These are phyloP conservation scores for Torymus auratus DNA, from an alignment of 2,888 invertebrate species.

Conservation along the genomic window DNA sequence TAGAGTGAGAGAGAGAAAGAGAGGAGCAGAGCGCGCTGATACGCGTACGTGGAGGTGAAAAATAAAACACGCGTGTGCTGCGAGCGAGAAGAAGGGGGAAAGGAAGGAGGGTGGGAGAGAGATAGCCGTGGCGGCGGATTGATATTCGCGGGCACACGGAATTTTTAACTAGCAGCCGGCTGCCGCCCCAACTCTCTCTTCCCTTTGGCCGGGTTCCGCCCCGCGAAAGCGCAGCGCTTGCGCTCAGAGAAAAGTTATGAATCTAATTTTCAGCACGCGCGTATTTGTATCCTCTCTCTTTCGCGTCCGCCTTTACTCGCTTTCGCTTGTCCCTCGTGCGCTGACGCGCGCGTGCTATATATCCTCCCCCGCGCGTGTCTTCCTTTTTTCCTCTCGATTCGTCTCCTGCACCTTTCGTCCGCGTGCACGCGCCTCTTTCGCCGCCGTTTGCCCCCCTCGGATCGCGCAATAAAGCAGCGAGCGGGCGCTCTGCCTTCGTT, in stretches of 20 bases:
- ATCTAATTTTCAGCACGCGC: slow-evolving; percentile 73
- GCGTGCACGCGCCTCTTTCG: slow-evolving; percentile 50
- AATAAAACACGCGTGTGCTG: neutral
- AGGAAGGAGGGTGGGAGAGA: slow-evolving; percentile 4
- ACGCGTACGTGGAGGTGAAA: neutral
- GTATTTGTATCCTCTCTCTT: slow-evolving; percentile 67
- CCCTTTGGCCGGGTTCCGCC: slow-evolving; percentile 65
- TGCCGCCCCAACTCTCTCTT: slow-evolving; percentile 60
- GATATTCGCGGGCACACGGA: slow-evolving; percentile 74
- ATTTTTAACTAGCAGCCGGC: slow-evolving; percentile 72
- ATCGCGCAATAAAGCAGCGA: slow-evolving; percentile 59
- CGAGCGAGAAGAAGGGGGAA: slow-evolving; percentile 3
- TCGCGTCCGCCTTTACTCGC: slow-evolving; percentile 41
- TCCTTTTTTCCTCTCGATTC: slow-evolving; percentile 48
- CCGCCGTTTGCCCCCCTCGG: slow-evolving; percentile 60
- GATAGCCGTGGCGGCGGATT: slow-evolving; percentile 63
- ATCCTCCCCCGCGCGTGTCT: slow-evolving; percentile 33
- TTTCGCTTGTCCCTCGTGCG: slow-evolving; percentile 25
- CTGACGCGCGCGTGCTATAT: neutral
- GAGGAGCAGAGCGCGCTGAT: neutral
- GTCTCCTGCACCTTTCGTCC: slow-evolving; percentile 17
- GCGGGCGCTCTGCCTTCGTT: slow-evolving; percentile 69
- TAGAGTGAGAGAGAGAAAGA: neutral
- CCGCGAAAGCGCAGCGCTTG: slow-evolving; percentile 65
- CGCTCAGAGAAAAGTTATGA: slow-evolving; percentile 73